Base-by-base conservation (phyloP, 2,888 invertebrate species). In the Mylabris sibirica region DNA sequence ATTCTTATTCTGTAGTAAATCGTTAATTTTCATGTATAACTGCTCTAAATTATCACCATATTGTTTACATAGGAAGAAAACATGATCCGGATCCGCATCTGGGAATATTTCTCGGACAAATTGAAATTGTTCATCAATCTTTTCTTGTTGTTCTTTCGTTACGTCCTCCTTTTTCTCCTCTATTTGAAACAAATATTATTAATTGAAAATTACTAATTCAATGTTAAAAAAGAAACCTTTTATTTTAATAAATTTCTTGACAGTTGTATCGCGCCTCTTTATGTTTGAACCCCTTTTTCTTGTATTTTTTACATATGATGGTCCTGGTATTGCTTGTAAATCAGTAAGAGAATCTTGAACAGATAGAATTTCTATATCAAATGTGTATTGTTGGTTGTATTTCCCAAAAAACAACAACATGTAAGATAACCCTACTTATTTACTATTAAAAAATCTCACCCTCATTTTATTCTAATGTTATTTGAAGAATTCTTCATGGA, bases 31-130 rank as follows among this genome's bases (percentile, higher is more conserved):
- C 0, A 60, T 60, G 61, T 75, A 74, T 20, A 83, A 68, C 6
- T 70, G 60, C 5, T 78, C 76, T 0, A 72, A 63, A 49, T 79
- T 68, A 22, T 75, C 72, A 6, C 70, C 71, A 44, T 74, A 77
- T 3, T 64, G 66, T 34, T 78, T 73, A 44, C 78, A 74, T 64
- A 75, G 74, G 69, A 70, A 70, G 41, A 71, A 65, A 20, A 82
- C 69, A 69, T 71, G 82, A 1, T 75, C 75, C 2, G 82, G 81
- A 74, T 82, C 82, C 0, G 81, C 82, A 68, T 82, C 79, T 0
- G 80, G 79, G 8, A 83, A 67, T 11, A 83, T 49, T 6, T 76
- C 77, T 66, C 76, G 76, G 2, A 83, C 67, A 20, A 77, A 72
- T 60, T 76, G 74, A 12, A 79, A 69, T 59, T 82, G 81, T 34